Base-by-base conservation (phyloP, 35 echinoderm and acorn worm genomes). In the Lytechinus variegatus region DNA sequence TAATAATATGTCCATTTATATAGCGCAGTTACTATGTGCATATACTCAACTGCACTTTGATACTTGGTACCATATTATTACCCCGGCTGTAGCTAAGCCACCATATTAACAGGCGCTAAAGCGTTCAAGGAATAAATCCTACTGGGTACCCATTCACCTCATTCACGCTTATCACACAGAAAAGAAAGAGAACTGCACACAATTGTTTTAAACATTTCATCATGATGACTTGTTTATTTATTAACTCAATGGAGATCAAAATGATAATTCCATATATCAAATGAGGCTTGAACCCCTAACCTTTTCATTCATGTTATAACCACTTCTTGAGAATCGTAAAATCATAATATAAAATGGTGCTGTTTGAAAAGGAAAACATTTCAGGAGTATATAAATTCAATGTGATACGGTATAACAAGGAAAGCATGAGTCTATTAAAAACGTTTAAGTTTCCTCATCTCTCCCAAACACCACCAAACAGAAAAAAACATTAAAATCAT, bases 321-420 rank as follows among this genome's bases (percentile, higher is more conserved):
- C 66, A 79, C n/a, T 24, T 79, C 66, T 79, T 79, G 66, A 79
- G n/a, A 79, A 7, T 79, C 66, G 24, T 24, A 79, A 16, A 79
- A 79, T 79, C 21, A 24, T 79, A 79, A 79, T 79, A 79, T 79
- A 79, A 79, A 79, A 79, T 79, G 66, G 66, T 79, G 66, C 66
- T n/a, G 66, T 79, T 24, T 79, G 8, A 79, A 79, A 79, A 79
- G n/a, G 66, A 24, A 79, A 79, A 79, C 66, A 79, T 79, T 79
- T 24, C 16, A 79, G 19, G 66, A 79, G 66, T 24, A 79, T 79
- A 79, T 79, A n/a, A 79, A 16, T 79, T 79, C 66, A 79, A 79
- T 24, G 14, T 79, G n/a, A 79, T 79, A n/a, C n/a, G n/a, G n/a
- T n/a, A n/a, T 24, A 7, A 79, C 19, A 79, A 24, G 66, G 66